Percentiles rank a stretch among this genome's conserved stretches.
These are phyloP conservation scores for Ia io DNA, from an alignment of 2,113 vertebrate genomes.

Conservation along the genomic window DNA sequence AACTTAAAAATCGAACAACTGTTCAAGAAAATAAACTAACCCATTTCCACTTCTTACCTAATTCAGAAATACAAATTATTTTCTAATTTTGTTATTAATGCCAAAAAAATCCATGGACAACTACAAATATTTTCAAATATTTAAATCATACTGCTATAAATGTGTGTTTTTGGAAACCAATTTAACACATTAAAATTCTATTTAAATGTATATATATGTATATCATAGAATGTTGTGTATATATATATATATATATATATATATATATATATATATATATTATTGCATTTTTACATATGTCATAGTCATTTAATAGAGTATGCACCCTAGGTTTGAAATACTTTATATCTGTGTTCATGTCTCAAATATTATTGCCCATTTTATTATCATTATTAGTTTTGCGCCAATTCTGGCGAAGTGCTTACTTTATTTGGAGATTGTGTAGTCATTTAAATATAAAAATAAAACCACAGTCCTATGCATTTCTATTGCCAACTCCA, in stretches of 20 bases:
- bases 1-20: neutral
- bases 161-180: neutral
- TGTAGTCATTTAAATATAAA: neutral
- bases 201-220: neutral
- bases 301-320: neutral
- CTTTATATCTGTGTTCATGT: neutral
- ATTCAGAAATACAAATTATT: neutral
- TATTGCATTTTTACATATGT: neutral
- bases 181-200: neutral
- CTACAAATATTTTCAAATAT: neutral
- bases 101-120: neutral
- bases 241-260: neutral
- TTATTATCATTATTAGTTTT: neutral
- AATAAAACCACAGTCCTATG: neutral
- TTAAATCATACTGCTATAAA: neutral
- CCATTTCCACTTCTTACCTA: neutral
- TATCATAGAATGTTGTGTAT: neutral
- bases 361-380: neutral
- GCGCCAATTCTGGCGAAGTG: neutral
- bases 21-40: neutral
- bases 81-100: neutral
- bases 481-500: neutral
- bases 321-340: neutral
- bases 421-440: neutral
- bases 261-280: neutral